Percentiles rank a stretch among this genome's conserved stretches.
phyloP scores from a whole-genome alignment of 2,113 vertebrate genomes.

The Hucho hucho region DNA sequence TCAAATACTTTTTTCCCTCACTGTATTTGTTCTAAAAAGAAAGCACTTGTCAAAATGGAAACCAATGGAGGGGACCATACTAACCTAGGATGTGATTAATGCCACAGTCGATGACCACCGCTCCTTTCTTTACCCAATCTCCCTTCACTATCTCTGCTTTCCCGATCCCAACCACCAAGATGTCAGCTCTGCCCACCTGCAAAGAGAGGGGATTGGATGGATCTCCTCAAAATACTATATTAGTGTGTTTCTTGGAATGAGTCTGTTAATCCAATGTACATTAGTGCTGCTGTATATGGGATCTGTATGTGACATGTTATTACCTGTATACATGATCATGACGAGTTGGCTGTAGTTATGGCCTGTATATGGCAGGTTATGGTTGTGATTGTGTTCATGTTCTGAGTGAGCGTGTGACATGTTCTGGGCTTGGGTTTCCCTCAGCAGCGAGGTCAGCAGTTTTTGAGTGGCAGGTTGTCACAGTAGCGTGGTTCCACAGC shows the following conservation, averaged over 20 bases:
- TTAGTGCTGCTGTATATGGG: no score
- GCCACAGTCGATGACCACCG: conserved; percentile 95
- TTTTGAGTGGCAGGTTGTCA: conserved; percentile 96
- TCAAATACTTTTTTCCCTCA: no score
- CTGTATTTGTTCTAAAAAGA: no score
- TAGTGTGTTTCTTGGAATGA: neutral
- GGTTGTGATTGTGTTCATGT: neutral
- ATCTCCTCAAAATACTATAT: neutral
- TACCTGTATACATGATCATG: no score
- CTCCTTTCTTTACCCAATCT: conserved; percentile 95
- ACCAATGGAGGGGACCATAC: conserved; percentile 2
- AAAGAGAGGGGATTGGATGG: neutral
- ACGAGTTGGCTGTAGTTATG: neutral
- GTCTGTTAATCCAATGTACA: no score
- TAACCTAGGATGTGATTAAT: conserved; percentile 93
- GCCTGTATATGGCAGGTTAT: neutral
- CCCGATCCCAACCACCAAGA: conserved; percentile 92
- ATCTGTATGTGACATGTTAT: no score
- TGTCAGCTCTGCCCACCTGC: conserved; percentile 88
- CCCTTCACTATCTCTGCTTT: conserved; percentile 94
- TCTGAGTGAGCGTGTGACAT: neutral
- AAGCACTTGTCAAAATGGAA: neutral
- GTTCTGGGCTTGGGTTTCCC: conserved; percentile 65
- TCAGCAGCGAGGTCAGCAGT: conserved; percentile 83
- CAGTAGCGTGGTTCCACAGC: conserved; percentile 92